Evolutionary conservation across 2,797 vertebrate genomes (phyloP).

Genomic region (Moxostoma hubbsi): DNA sequence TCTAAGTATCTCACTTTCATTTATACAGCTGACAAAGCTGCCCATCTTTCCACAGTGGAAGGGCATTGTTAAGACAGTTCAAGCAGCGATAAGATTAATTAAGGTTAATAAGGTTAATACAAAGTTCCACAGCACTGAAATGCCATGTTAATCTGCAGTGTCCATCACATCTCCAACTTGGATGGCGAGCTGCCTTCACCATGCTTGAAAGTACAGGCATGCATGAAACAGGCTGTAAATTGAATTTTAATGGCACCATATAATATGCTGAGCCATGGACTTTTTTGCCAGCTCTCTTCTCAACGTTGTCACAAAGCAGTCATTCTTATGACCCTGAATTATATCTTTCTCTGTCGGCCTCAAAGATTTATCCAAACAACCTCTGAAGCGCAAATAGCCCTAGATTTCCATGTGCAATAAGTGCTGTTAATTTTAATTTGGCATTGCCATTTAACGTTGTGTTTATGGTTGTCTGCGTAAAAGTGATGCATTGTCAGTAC

Average conservation of each 20-base stretch:
- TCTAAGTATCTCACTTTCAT: slow-evolving; percentile 51
- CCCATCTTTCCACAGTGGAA: slow-evolving; percentile 42
- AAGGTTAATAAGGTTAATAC: slow-evolving; percentile 69
- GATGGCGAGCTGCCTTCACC: slow-evolving; percentile 61
- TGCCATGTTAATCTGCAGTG: slow-evolving; percentile 76
- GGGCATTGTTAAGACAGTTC: slow-evolving; percentile 66
- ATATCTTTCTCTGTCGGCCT: slow-evolving; percentile 71
- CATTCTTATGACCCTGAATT: slow-evolving; percentile 72
- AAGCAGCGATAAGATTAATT: slow-evolving; percentile 77
- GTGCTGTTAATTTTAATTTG: slow-evolving; percentile 23
- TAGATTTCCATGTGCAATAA: slow-evolving; percentile 54
- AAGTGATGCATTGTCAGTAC: slow-evolving; percentile 7
- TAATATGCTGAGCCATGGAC: slow-evolving; percentile 78
- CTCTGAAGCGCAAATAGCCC: slow-evolving; percentile 73
- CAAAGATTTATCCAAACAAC: slow-evolving; percentile 74
- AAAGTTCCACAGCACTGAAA: slow-evolving; percentile 73
- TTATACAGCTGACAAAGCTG: slow-evolving; percentile 37
- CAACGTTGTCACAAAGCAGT: slow-evolving; percentile 74
- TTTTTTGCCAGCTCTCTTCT: slow-evolving; percentile 63
- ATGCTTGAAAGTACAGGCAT: slow-evolving; percentile 63
- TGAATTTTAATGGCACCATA: slow-evolving; percentile 77
- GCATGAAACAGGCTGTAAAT: slow-evolving; percentile 78
- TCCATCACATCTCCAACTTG: slow-evolving; percentile 72
- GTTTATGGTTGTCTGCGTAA: neutral
- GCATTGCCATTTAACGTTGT: slow-evolving; percentile 1